Base-by-base conservation (phyloP, 2,888 invertebrate species). In the Acholoe squamosa region DNA sequence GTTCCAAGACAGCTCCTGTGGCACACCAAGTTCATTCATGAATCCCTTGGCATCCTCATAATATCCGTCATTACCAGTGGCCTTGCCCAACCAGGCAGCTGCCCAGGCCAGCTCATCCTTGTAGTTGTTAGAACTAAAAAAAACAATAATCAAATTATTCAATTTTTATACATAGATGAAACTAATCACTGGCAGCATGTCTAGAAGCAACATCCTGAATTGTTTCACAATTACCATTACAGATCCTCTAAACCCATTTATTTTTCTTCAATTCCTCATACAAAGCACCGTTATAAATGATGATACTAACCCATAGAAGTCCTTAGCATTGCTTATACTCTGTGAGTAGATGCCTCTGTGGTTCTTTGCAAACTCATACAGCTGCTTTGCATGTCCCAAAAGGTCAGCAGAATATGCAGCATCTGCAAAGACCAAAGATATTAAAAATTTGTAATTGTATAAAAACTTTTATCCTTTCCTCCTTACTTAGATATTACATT, bases 311-410 rank as follows among this genome's bases (percentile, higher is more conserved):
- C 84, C 25, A 77, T 96, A 96, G 93, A 96, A 97, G 91, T 96
- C 96, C 19, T 96, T 96, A 0, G 96, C 96, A 0, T 96, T 96
- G 43, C 96, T 96, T 93, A 97, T 96, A 0, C 96, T 96, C 91
- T 96, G 96, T 92, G 96, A 96, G 92, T 96, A 97, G 3, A 96
- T 94, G 0, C 97, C 97, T 61, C 96, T 94, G 93, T 96, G 95
- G 16, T 93, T 94, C 33, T 95, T 96, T 0, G 96, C 97, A 92
- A 97, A 97, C 89, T 96, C 94, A 93, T 96, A 97, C 56, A 97
- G 94, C 92, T 97, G 95, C 33, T 51, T 76, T 16, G 89, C 89
- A 43, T 76, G 89, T 14, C 43, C 43, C n/a, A 89, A 77, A 0
- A 89, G 89, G 3, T 10, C 25, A 7, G 76, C 77, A 25, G 89